A percentile compares a stretch with the other conserved stretches of the same genome.
Conservation (phyloP, 2,113 vertebrate genomes). For the Polypterus senegalus region DNA sequence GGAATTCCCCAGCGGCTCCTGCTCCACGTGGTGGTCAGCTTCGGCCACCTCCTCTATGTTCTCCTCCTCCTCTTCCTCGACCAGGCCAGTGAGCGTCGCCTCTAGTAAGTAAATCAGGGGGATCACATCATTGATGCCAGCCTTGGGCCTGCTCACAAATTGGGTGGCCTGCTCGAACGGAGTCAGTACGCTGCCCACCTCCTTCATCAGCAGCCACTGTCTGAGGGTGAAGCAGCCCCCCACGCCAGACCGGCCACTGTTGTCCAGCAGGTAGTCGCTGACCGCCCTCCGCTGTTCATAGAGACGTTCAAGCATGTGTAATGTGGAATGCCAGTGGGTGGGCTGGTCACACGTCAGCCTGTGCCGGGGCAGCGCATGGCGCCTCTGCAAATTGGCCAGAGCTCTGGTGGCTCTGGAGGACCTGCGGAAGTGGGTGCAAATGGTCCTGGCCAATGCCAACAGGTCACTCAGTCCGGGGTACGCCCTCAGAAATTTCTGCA, state of each 20-base stretch:
- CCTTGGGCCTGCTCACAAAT: not conserved
- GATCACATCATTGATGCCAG: not conserved
- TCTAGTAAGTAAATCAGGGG: not conserved
- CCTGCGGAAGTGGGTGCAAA: not conserved
- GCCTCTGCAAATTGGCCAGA: not conserved
- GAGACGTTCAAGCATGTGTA: slow-evolving; percentile 1
- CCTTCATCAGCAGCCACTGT: not conserved
- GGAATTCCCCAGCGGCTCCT: too few relatives aligned
- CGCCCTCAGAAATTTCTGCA: not conserved
- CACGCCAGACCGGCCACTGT: not conserved
- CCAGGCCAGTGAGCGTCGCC: not conserved
- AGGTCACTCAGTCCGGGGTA: not conserved
- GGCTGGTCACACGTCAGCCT: not conserved
- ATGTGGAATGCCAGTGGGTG: not conserved
- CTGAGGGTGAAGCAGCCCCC: not conserved
- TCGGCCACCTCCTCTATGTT: not conserved
- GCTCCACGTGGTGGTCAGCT: not conserved
- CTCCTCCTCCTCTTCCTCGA: not conserved
- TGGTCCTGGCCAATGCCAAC: not conserved
- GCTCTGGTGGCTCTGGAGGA: not conserved
- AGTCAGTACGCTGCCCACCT: not conserved
- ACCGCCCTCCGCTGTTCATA: not conserved
- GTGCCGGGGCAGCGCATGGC: not conserved
- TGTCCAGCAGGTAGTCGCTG: not conserved
- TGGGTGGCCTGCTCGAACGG: not conserved